Base-by-base conservation (phyloP, 2,113 vertebrate genomes). In the Gambusia holbrooki region DNA sequence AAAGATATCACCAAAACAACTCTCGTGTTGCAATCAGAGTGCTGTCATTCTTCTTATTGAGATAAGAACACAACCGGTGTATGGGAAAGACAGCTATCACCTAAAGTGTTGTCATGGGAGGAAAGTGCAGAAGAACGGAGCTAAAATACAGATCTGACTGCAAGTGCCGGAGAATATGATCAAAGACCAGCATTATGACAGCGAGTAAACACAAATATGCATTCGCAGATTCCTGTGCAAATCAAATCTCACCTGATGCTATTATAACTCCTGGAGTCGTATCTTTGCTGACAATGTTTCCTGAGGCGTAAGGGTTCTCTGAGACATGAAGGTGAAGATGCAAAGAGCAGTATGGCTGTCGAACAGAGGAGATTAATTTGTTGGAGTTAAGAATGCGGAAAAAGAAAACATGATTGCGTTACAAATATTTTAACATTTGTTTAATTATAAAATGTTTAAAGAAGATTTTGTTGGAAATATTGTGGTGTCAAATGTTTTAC, bases 291-390 rank as follows among this genome's bases (percentile, higher is more conserved):
- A 96, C 96, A 6, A 98, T 97, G 88, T 98, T 97, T 86, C 97
- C 96, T 0, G 97, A 98, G 0, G 97, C 96, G 14, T 98, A 98
- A 19, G 97, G 97, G 89, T 97, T 98, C 84, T 98, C 97, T 15
- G 97, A 98, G 60, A 98, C 96, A 37, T 98, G 97, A 62, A 98
- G 85, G 87, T 97, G 97, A 62, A 98, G 96, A 86, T 98, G 96
- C 28, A 98, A 87, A 0, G 97, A 98, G 73, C 97, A 98, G 77
- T 96, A 96, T 2, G 96, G 97, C 97, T 98, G 87, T 0, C 15
- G 88, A 92, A 77, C 62, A 62, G 67, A 76, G n/a, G 35, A 73
- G 69, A 83, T 86, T 81, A 69, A 42, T 71, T 74, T 48, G 27
- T 15, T 14, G 10, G 17, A 60, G 42, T 64, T n/a, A 71, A 64